Conservation (phyloP, 2,113 vertebrate species). For the Myrmophylax atrothorax region DNA sequence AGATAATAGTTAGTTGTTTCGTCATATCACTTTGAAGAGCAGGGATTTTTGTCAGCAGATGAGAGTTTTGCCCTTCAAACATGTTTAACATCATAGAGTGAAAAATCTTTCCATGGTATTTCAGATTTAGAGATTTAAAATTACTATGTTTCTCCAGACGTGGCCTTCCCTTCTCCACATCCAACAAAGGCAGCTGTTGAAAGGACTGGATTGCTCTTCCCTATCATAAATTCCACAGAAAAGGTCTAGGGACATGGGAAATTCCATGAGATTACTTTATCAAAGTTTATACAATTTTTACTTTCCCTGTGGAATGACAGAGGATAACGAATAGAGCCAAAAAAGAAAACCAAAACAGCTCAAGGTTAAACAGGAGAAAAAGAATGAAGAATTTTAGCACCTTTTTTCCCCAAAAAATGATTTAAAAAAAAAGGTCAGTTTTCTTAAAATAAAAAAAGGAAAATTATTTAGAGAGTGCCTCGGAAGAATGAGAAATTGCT, state of each 20-base stretch:
- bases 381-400: neutral
- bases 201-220: neutral
- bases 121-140: neutral
- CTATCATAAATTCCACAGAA: neutral
- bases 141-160: neutral
- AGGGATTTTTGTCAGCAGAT: neutral
- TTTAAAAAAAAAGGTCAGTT: neutral
- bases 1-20: neutral
- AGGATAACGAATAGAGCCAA: neutral
- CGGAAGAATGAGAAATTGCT: neutral
- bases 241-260: neutral
- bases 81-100: neutral
- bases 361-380: neutral
- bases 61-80: neutral
- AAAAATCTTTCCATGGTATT: neutral
- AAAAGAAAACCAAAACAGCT: neutral
- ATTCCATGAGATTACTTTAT: neutral
- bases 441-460: neutral
- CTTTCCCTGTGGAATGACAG: neutral
- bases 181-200: neutral
- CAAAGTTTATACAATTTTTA: neutral
- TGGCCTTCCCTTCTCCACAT: neutral
- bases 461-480: rapidly evolving
- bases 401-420: neutral
- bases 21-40: neutral